Percentiles rank a stretch among this genome's conserved stretches.
Conservation (phyloP, 2,888 invertebrate genomes). For the Anaspis maculata region DNA sequence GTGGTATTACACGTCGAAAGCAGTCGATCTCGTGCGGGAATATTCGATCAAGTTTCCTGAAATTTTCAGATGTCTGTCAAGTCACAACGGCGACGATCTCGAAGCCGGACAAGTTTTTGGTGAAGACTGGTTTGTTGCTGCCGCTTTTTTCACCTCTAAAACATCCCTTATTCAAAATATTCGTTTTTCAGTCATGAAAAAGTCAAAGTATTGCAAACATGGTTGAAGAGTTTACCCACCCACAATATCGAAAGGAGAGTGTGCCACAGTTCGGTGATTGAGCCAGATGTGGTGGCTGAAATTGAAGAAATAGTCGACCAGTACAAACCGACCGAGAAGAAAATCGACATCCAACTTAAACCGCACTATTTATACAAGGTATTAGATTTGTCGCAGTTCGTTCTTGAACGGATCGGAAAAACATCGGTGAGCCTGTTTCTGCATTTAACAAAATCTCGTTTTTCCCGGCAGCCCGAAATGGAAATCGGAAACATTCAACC, state of each 20-base stretch:
- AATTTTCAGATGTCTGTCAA: slow-evolving; percentile 56
- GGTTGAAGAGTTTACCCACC: slow-evolving; percentile 67
- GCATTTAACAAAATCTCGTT: too few relatives aligned
- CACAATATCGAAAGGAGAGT: slow-evolving; percentile 51
- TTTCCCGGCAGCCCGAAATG: too few relatives aligned
- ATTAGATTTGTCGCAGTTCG: slow-evolving; percentile 39
- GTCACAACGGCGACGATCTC: slow-evolving; percentile 48
- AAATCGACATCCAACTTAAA: slow-evolving; percentile 65
- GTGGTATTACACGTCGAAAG: slow-evolving; percentile 78
- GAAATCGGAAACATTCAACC: slow-evolving; percentile 49
- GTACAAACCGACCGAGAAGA: slow-evolving; percentile 40
- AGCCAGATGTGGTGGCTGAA: slow-evolving; percentile 53
- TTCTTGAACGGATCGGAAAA: background rate
- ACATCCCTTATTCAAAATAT: too few relatives aligned
- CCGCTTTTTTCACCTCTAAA: too few relatives aligned
- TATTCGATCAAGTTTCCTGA: slow-evolving; percentile 68
- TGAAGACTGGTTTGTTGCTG: background rate
- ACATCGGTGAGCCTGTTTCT: too few relatives aligned
- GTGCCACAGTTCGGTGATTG: slow-evolving; percentile 64
- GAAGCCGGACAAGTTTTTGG: slow-evolving; percentile 60
- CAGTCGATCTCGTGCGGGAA: slow-evolving; percentile 58
- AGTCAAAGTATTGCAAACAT: too few relatives aligned
- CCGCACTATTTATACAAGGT: slow-evolving; percentile 68
- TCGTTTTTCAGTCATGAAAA: slow-evolving; percentile 9
- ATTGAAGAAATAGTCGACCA: slow-evolving; percentile 47